Evolutionary conservation across 1,140 invertebrate species (phyloP), one percentile per base, ranked within the genome.

Genomic region (Drosophila virilis): DNA sequence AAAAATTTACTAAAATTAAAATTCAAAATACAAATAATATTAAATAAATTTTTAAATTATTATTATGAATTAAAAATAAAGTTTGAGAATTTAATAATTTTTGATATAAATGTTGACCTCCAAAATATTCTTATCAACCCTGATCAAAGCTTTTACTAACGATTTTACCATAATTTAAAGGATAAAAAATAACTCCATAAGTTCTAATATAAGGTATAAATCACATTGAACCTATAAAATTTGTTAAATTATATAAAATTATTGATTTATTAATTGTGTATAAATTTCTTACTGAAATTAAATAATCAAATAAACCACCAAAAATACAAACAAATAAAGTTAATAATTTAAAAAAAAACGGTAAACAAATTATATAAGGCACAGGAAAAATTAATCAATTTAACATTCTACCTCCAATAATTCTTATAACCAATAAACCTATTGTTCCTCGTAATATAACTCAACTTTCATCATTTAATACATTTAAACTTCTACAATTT

Each of bases 331-430:
- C 79, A 82, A 92, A 86, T 83, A 93, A 82, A 57, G 92, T 91
- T 84, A 93, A 91, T 79, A 92, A 74, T 80, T 93, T 91, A 1
- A 17, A 90, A 86, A 80, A 70, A 91, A 65, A 61, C 59, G 89
- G 82, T 84, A 93, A 92, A 93, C 90, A 92, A 93, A 93, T 93
- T 86, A 93, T 92, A 92, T 93, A 92, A 71, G 93, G 91, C 37
- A 70, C 79, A 73, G 79, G 68, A 91, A 93, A 92, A 83, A 93
- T 92, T 73, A 94, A 67, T 81, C 93, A 93, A 73, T 70, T 92
- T 78, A 94, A 86, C 59, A 91, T 72, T 62, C 90, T 90, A 91
- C 93, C 93, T 9, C 83, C 90, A 91, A 94, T 79, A 91, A 94
- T 74, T 77, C 92, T 93, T 77, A 93, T 91, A 80, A 93, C 70